A percentile compares a stretch with the other conserved stretches of the same genome.
Conservation (phyloP, 2,797 vertebrate species). For the Fistularia tabacaria region DNA sequence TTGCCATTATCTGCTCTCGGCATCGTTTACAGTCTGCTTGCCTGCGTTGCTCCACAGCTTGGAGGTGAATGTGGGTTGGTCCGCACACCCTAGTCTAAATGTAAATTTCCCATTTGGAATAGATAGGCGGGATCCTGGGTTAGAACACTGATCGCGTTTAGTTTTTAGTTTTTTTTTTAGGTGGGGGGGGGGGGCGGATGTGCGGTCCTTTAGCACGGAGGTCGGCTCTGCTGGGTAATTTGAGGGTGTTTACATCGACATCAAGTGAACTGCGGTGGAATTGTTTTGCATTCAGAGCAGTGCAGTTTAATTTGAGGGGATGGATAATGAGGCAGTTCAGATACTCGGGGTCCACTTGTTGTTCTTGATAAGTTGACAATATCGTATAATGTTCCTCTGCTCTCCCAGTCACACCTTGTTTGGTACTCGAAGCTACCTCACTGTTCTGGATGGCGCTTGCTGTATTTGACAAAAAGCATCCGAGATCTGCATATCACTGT, state of each 20-base stretch:
- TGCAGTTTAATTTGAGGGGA: background rate
- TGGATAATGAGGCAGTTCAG: background rate
- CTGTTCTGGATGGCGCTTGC: too few species aligned
- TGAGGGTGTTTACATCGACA: conserved; percentile 14
- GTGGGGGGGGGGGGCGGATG: background rate
- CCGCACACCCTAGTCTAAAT: conserved; percentile 41
- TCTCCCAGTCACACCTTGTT: too few species aligned
- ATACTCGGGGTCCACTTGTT: background rate
- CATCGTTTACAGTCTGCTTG: conserved; percentile 49
- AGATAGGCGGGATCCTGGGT: conserved; percentile 21
- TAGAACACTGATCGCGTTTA: conserved; percentile 34
- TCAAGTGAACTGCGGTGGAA: conserved; percentile 9
- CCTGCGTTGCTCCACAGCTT: conserved; percentile 32
- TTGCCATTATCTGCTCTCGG: conserved; percentile 57
- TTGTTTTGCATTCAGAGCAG: background rate
- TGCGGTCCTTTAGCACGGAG: conserved; percentile 9
- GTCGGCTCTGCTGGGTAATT: conserved; percentile 25
- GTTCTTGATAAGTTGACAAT: too few species aligned
- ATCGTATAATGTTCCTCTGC: too few species aligned
- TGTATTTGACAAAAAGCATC: too few species aligned
- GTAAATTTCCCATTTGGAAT: conserved; percentile 48
- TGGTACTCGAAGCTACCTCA: too few species aligned
- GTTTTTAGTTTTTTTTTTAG: conserved; percentile 13
- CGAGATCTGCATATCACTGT: too few species aligned
- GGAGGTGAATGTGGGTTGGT: conserved; percentile 26